phyloP scores from a whole-genome alignment of 2,888 invertebrate species.

The Entomobrya multifasciata region DNA sequence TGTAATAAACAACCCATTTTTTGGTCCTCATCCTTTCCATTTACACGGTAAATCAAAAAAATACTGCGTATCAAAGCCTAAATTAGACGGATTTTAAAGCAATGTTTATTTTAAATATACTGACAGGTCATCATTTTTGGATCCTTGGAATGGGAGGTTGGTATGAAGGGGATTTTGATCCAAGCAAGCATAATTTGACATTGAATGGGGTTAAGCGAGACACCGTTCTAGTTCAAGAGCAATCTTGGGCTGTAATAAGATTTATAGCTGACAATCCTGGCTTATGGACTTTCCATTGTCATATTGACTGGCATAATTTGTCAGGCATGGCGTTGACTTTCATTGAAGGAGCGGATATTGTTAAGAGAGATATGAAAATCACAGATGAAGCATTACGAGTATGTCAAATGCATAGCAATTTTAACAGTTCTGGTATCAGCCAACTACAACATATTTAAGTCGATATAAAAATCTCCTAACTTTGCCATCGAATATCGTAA shows the following conservation, averaged over 20 bases:
- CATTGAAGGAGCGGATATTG: slow-evolving; percentile 47
- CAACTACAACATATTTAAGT: too few species aligned
- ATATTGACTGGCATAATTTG: slow-evolving; percentile 71
- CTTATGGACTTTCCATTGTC: slow-evolving; percentile 73
- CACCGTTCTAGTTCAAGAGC: slow-evolving; percentile 30
- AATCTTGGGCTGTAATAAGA: slow-evolving; percentile 51
- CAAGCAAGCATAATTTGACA: slow-evolving; percentile 2
- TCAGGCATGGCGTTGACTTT: slow-evolving; percentile 65
- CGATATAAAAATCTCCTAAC: too few species aligned
- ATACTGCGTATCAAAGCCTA: too few species aligned
- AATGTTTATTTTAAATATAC: too few species aligned
- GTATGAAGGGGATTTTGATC: slow-evolving; percentile 56
- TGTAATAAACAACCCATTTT: slow-evolving; percentile 69
- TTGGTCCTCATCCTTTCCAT: slow-evolving; percentile 76
- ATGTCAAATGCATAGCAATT: too few species aligned
- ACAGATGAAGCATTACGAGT: too few species aligned
- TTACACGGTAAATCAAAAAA: slow-evolving; percentile 75
- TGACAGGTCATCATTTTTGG: slow-evolving; percentile 75
- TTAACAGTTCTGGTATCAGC: too few species aligned
- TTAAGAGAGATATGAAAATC: too few species aligned
- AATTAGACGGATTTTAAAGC: too few species aligned
- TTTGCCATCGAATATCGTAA: too few species aligned
- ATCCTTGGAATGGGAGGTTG: slow-evolving; percentile 67
- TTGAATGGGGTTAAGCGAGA: slow-evolving; percentile 57
- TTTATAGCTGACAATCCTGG: slow-evolving; percentile 72